phyloP scores from a whole-genome alignment of 2,888 invertebrate species.

The Stramonita haemastoma region DNA sequence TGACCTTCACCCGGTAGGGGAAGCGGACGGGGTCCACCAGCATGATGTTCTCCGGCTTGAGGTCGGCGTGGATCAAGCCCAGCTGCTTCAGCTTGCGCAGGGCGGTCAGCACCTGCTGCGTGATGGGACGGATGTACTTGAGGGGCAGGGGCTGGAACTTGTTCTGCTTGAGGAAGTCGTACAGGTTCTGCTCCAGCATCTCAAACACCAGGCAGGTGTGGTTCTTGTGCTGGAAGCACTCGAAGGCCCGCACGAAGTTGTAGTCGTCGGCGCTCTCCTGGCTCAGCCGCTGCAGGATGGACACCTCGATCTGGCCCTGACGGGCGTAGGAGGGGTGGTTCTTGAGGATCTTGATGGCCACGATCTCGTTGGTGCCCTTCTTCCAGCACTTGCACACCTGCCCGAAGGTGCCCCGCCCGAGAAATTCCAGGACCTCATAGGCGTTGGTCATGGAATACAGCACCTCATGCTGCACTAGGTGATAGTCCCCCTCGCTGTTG shows the following conservation, averaged over 20 bases:
- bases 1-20: conserved; percentile 98
- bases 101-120: conserved; percentile 95
- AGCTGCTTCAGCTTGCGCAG: conserved; percentile 94
- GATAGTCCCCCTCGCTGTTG: conserved; percentile 93
- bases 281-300: conserved; percentile 78
- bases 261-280: conserved; percentile 82
- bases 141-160: conserved; percentile 99
- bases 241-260: conserved; percentile 99
- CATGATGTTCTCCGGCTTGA: conserved; percentile 99
- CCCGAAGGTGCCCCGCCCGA: conserved; percentile 99
- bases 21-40: conserved; percentile 98
- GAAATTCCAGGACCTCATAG: conserved; percentile 98
- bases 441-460: conserved; percentile 95
- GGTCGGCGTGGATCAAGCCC: conserved; percentile 98
- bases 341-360: conserved; percentile 99
- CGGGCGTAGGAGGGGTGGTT: conserved; percentile 99
- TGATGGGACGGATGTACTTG: conserved; percentile 98
- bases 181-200: conserved; percentile 99
- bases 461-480: conserved; percentile 97
- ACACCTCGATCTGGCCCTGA: conserved; percentile 99
- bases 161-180: conserved; percentile 99
- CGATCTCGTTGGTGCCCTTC: conserved; percentile 99
- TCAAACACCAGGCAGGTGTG: conserved; percentile 99
- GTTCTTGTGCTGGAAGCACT: conserved; percentile 99
- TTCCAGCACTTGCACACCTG: conserved; percentile 99